Percentiles rank a stretch among this genome's conserved stretches.
Evolutionary conservation across 2,888 invertebrate species (phyloP).

Genomic region (Sesia apiformis): DNA sequence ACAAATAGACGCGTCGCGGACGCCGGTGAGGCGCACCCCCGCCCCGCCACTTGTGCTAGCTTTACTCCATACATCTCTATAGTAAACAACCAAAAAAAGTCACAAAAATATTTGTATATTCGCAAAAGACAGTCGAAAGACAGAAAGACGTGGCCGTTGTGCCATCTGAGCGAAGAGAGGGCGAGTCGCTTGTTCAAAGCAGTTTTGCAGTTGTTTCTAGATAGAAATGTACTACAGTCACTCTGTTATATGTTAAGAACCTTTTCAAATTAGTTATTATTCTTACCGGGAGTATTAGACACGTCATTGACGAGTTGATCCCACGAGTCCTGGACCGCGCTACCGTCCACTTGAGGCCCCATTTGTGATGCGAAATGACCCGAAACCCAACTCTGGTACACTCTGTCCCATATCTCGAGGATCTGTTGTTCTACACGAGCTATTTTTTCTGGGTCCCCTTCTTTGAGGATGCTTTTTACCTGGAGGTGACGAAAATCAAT

Average conservation of each 20-base stretch:
- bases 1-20: too few relatives aligned
- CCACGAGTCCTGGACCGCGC: constrained; percentile 83
- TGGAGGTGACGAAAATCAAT: constrained; percentile 23
- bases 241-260: neutral
- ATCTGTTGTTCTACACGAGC: constrained; percentile 90
- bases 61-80: too few relatives aligned
- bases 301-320: constrained; percentile 81
- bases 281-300: constrained; percentile 82
- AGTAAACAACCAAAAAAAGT: too few relatives aligned
- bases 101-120: too few relatives aligned
- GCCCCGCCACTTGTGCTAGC: too few relatives aligned
- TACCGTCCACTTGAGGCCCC: constrained; percentile 84
- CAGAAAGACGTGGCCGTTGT: too few relatives aligned
- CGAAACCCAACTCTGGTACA: constrained; percentile 94
- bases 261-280: neutral
- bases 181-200: too few relatives aligned
- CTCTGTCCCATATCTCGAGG: constrained; percentile 92
- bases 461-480: constrained; percentile 85
- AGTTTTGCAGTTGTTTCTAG: too few relatives aligned
- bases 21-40: too few relatives aligned
- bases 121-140: too few relatives aligned
- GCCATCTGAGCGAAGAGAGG: too few relatives aligned
- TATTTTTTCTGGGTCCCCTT: constrained; percentile 86
- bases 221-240: too few relatives aligned
- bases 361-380: constrained; percentile 67